Evolutionary conservation across 2,888 invertebrate species (phyloP), one percentile per base, ranked within the genome.

Genomic region (Bembecia ichneumoniformis): DNA sequence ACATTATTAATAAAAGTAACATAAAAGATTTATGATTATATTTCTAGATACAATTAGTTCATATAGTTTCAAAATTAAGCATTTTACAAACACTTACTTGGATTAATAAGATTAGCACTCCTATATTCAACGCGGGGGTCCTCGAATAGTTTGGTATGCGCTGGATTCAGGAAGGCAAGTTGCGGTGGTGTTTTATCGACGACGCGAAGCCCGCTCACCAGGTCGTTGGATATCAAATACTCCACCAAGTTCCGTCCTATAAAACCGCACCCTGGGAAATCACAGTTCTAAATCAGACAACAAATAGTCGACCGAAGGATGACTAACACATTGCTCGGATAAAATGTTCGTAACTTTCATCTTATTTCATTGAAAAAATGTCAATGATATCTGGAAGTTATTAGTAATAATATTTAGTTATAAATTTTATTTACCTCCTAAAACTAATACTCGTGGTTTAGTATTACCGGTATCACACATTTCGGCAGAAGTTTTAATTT

Each of bases 131-230:
- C 93, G 69, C 91, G 87, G 54, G 93, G 89, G 80, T 91, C 90
- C 52, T 92, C 90, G 77, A 96, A 96, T 46, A 90, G 84, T 63
- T 90, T 89, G 58, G 90, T 88, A 68, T 96, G 96, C 53, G 82
- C 80, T 1, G 89, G 80, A 77, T 95, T 96, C 35, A 97, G 83
- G 93, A 96, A 97, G 2, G 96, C 97, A 65, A 96, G 93, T 78
- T 95, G 95, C 1, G 97, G 97, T 47, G 96, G 96, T 34, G 96
- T 96, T 83, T 97, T 97, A 83, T 97, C 97, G 51, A 95, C 95
- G 47, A 96, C 91, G 58, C 94, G 90, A 56, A 97, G 88, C 63
- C 89, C 89, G 65, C 91, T 91, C 55, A 92, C 93, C 63, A 95
- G 79, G 64, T 94, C 91, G 78, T 95, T 93, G 55, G 89, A 89